Evolutionary conservation across 2,888 invertebrate species (phyloP).

Genomic region (Leptarthrus brevirostris): DNA sequence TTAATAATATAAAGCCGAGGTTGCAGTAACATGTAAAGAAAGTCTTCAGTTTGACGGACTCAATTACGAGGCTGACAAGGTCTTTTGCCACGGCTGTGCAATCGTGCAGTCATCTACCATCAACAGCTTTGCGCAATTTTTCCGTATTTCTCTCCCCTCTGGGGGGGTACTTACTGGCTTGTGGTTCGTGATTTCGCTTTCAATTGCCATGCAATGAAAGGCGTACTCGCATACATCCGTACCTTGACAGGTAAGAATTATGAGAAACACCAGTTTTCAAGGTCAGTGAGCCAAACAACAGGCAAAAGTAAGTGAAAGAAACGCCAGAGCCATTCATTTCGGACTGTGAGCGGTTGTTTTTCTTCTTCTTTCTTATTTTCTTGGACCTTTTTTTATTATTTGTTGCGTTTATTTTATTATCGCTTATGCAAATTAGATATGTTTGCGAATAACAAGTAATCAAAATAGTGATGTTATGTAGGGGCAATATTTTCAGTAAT

Average conservation of each 20-base stretch:
- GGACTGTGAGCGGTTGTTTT: constrained; percentile 19
- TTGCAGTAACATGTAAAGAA: constrained; percentile 14
- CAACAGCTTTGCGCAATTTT: constrained; percentile 42
- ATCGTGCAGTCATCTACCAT: constrained; percentile 39
- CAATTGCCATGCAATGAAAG: constrained; percentile 44
- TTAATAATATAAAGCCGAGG: not conserved
- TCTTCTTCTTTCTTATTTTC: constrained; percentile 19
- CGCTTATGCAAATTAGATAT: not conserved
- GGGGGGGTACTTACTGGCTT: constrained; percentile 22
- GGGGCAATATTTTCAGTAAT: not conserved
- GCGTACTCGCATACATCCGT: constrained; percentile 37
- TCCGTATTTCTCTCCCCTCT: constrained; percentile 34
- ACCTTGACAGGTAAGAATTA: constrained; percentile 45
- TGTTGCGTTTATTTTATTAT: not conserved
- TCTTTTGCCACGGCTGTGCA: constrained; percentile 33
- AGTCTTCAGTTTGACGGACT: constrained; percentile 37
- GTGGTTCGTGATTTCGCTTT: constrained; percentile 45
- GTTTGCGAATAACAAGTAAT: not conserved
- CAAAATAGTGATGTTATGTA: not conserved
- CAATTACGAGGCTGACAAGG: constrained; percentile 31
- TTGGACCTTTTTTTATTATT: not conserved
- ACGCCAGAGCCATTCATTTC: constrained; percentile 33
- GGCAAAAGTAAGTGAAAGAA: constrained; percentile 34
- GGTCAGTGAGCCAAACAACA: constrained; percentile 41
- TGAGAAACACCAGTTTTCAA: constrained; percentile 48